A percentile compares a stretch with the other conserved stretches of the same genome.
These are phyloP conservation scores for Berghia stephanieae DNA, from an alignment of 1,140 invertebrate genomes.

Conservation along the genomic window DNA sequence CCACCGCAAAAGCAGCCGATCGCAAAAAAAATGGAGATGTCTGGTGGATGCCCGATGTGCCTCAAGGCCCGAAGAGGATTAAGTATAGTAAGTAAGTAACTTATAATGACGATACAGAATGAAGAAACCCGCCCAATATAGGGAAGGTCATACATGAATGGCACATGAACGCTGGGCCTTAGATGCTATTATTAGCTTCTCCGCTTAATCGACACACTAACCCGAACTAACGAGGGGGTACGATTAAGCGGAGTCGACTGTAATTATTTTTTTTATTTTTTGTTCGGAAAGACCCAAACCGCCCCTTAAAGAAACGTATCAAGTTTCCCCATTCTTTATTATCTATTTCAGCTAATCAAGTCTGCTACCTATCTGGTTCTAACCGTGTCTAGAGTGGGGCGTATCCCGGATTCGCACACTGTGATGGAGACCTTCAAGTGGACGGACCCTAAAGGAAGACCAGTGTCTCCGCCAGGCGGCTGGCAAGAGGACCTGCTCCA, in stretches of 20 bases:
- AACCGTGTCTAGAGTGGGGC: constrained; percentile 87
- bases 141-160: no score
- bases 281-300: neutral
- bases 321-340: neutral
- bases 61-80: no score
- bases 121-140: no score
- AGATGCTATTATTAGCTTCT: neutral
- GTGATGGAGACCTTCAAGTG: constrained; percentile 77
- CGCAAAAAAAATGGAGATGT: no score
- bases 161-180: neutral
- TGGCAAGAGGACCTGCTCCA: constrained; percentile 54
- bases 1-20: no score
- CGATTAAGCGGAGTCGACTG: neutral
- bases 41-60: no score
- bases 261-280: neutral
- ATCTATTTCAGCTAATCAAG: constrained; percentile 83
- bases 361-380: constrained; percentile 85
- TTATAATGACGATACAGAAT: no score
- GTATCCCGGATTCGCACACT: constrained; percentile 71
- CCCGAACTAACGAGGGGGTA: neutral
- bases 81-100: no score
- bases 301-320: no score
- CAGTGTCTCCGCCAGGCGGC: constrained; percentile 83
- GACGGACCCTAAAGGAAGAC: constrained; percentile 88
- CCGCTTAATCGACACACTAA: neutral